phyloP scores from a whole-genome alignment of 2,888 invertebrate genomes.

The Cerastoderma edule region DNA sequence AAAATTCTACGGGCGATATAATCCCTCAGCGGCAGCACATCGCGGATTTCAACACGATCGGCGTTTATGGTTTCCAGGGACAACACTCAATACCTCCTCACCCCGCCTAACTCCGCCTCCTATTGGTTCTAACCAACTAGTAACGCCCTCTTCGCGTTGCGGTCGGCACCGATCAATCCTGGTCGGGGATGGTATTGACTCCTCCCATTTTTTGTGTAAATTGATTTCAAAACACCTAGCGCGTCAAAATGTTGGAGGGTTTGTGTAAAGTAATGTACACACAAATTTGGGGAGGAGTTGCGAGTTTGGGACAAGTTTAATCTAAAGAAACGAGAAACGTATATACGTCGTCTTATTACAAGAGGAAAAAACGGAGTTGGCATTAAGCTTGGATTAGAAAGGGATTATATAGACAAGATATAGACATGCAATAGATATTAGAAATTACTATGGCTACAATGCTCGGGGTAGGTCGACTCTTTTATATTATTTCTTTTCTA shows the following conservation, averaged over 20 bases:
- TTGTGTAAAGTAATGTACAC: slow-evolving; percentile 41
- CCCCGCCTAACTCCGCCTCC: slow-evolving; percentile 57
- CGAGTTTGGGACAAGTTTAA: slow-evolving; percentile 15
- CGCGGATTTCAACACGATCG: not conserved
- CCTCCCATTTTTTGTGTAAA: slow-evolving; percentile 21
- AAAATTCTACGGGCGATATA: slow-evolving; percentile 27
- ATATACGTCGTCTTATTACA: slow-evolving; percentile 44
- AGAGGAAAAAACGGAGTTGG: slow-evolving; percentile 15
- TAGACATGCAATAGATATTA: slow-evolving; percentile 34
- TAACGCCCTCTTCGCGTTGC: slow-evolving; percentile 40
- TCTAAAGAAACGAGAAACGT: slow-evolving; percentile 28
- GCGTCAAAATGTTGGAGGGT: slow-evolving; percentile 48
- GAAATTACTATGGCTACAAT: slow-evolving; percentile 48
- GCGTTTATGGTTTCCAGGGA: slow-evolving; percentile 33
- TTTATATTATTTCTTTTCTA: not conserved
- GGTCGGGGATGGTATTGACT: slow-evolving; percentile 5
- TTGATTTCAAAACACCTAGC: slow-evolving; percentile 42
- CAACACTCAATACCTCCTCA: slow-evolving; percentile 47
- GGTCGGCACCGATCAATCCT: slow-evolving; percentile 57
- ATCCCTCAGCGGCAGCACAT: slow-evolving; percentile 6
- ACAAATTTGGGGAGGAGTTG: slow-evolving; percentile 34
- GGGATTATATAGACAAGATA: slow-evolving; percentile 27
- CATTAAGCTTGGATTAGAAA: slow-evolving; percentile 12
- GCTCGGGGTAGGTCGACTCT: slow-evolving; percentile 48
- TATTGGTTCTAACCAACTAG: slow-evolving; percentile 56